These are phyloP conservation scores for Pseudocheirus occidentalis DNA, from an alignment of 2,797 vertebrate species.

Conservation along the genomic window DNA sequence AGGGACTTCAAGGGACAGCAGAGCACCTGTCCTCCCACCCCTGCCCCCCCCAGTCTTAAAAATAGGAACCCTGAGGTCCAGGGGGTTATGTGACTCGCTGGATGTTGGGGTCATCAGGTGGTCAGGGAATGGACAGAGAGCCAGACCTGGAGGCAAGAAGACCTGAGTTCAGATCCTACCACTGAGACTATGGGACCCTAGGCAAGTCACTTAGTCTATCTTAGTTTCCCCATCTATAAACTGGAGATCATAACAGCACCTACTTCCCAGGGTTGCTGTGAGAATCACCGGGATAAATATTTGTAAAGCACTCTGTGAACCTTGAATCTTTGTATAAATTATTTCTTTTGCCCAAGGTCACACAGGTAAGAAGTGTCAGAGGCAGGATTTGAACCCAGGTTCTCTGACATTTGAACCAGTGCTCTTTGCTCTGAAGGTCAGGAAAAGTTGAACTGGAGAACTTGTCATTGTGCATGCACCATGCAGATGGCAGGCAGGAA, in stretches of 20 bases:
- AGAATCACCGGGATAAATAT: neutral
- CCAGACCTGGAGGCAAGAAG: neutral
- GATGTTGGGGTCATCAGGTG: neutral
- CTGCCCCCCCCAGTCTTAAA: neutral
- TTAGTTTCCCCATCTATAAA: neutral
- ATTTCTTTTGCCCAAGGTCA: constrained; percentile 1
- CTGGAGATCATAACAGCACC: neutral
- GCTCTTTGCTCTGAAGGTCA: constrained; percentile 12
- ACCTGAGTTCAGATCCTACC: neutral
- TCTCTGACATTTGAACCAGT: neutral
- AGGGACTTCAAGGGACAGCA: neutral
- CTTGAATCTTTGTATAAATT: neutral
- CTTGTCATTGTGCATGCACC: neutral
- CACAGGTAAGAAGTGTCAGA: neutral
- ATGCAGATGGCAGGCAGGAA: neutral
- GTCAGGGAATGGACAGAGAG: neutral
- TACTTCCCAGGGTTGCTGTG: neutral
- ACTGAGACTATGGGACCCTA: neutral
- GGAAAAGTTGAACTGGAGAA: neutral
- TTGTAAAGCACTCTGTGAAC: neutral
- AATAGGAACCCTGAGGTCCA: neutral
- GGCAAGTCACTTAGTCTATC: neutral
- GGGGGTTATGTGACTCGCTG: neutral
- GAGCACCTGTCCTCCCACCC: neutral
- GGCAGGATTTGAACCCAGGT: neutral